Percentiles rank a stretch among this genome's conserved stretches.
phyloP scores from a whole-genome alignment of 2,888 invertebrate genomes.

The Noctua comes region DNA sequence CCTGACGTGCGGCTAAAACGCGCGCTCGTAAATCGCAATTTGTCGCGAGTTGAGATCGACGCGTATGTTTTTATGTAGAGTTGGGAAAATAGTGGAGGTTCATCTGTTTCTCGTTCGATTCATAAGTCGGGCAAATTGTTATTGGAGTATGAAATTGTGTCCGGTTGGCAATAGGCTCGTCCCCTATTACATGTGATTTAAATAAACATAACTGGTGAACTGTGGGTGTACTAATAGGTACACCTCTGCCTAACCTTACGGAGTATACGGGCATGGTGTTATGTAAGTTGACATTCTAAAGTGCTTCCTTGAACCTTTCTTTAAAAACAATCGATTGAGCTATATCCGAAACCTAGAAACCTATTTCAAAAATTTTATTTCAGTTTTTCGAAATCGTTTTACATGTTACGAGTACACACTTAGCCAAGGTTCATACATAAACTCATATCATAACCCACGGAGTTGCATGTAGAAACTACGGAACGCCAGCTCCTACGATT shows the following conservation, averaged over 20 bases:
- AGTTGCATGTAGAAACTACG: background rate
- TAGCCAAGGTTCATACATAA: background rate
- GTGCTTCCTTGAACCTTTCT: background rate
- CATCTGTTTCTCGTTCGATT: no score
- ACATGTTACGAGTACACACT: background rate
- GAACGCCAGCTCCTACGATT: background rate
- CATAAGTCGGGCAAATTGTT: background rate
- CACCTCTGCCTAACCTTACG: background rate
- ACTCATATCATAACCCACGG: background rate
- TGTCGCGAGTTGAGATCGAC: conserved; percentile 72
- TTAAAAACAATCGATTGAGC: background rate
- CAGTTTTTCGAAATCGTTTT: background rate
- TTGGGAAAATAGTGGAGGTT: conserved; percentile 34
- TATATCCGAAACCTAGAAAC: background rate
- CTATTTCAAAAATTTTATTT: background rate
- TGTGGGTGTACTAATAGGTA: background rate
- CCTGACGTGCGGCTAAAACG: conserved; percentile 65
- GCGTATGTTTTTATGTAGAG: conserved; percentile 69
- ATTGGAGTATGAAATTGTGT: background rate
- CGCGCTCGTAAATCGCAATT: conserved; percentile 73
- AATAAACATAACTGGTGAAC: background rate
- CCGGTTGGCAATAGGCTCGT: background rate
- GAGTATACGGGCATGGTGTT: background rate
- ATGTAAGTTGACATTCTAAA: background rate
- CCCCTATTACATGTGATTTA: background rate